Evolutionary conservation across 2,888 invertebrate species (phyloP).

Genomic region (Lithophane leautieri): DNA sequence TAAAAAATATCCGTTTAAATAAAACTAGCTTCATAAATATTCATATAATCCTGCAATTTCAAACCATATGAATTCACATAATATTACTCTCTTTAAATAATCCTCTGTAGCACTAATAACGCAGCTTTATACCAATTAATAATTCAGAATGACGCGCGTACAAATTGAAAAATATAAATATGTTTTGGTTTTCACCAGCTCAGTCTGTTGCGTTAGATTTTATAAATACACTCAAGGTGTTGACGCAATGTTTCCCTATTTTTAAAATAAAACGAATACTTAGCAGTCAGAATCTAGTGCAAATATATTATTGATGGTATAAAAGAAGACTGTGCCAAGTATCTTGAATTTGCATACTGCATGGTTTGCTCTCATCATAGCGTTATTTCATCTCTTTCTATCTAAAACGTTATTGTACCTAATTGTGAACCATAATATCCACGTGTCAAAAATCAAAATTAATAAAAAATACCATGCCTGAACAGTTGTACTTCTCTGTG

Average conservation of each 20-base stretch:
- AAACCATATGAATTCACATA: conserved; percentile 17
- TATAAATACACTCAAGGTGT: conserved; percentile 59
- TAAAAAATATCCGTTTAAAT: conserved; percentile 8
- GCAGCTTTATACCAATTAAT: conserved; percentile 41
- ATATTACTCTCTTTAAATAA: conserved; percentile 25
- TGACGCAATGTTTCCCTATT: conserved; percentile 54
- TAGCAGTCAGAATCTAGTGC: conserved; percentile 22
- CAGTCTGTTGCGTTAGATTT: conserved; percentile 48
- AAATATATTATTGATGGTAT: conserved; percentile 41
- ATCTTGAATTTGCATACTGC: background rate
- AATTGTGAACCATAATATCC: background rate
- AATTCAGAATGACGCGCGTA: conserved; percentile 49
- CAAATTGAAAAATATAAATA: conserved; percentile 46
- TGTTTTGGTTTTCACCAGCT: conserved; percentile 52
- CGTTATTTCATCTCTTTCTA: background rate
- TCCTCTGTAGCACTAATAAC: conserved; percentile 33
- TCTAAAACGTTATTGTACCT: background rate
- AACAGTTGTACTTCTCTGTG: background rate
- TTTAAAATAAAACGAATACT: conserved; percentile 54
- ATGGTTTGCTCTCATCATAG: background rate
- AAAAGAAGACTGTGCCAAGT: background rate
- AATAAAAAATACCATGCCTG: background rate
- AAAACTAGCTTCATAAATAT: conserved; percentile 32
- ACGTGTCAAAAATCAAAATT: too few species aligned
- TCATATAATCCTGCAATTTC: conserved; percentile 28